phyloP scores from a whole-genome alignment of 1,140 invertebrate genomes.

The Cyclina sinensis region DNA sequence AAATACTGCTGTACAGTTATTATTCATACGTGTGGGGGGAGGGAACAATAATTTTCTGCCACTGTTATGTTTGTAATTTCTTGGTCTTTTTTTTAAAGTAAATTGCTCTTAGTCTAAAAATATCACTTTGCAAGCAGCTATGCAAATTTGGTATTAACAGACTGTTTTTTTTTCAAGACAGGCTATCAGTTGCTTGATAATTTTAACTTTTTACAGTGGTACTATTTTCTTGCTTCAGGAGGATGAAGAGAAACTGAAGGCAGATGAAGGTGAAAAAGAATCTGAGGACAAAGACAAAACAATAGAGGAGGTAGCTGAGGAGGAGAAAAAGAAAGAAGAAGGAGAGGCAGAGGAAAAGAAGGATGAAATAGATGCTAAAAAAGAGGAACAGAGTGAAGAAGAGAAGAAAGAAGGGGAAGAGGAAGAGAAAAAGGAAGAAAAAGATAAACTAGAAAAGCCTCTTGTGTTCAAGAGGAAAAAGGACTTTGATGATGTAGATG shows the following conservation, averaged over 20 bases:
- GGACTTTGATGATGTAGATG: slow-evolving; percentile 66
- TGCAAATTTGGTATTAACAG: too few relatives aligned
- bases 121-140: too few relatives aligned
- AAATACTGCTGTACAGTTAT: too few relatives aligned
- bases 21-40: too few relatives aligned
- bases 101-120: too few relatives aligned
- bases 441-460: slow-evolving; percentile 61
- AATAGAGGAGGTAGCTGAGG: slow-evolving; percentile 71
- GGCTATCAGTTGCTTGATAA: too few relatives aligned
- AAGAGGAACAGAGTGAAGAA: slow-evolving; percentile 20
- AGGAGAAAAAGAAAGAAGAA: slow-evolving; percentile 72
- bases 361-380: slow-evolving; percentile 43
- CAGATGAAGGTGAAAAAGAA: slow-evolving; percentile 55
- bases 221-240: slow-evolving; percentile 44
- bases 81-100: too few relatives aligned
- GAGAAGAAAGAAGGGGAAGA: slow-evolving; percentile 37
- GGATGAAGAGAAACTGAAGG: slow-evolving; percentile 63
- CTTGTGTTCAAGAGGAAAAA: slow-evolving; percentile 65
- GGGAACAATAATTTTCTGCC: too few relatives aligned
- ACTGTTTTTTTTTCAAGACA: too few relatives aligned
- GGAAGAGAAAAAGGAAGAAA: slow-evolving; percentile 48
- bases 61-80: too few relatives aligned
- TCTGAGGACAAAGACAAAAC: slow-evolving; percentile 63
- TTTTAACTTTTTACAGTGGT: too few relatives aligned
- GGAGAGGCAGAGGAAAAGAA: slow-evolving; percentile 49